Evolutionary conservation across 1,140 invertebrate species (phyloP).

Genomic region (Drosophila nasuta): DNA sequence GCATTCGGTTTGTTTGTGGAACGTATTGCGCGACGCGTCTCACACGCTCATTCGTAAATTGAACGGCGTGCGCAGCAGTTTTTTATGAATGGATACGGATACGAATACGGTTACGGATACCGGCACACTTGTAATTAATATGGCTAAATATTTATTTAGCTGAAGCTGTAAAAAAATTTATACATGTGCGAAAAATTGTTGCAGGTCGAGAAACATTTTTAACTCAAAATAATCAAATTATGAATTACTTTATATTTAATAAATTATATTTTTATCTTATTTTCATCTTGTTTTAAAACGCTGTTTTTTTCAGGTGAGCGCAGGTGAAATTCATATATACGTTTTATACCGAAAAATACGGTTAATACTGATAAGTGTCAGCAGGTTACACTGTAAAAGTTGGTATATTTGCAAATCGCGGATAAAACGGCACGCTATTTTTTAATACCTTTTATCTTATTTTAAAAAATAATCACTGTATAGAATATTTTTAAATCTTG

Average conservation of each 20-base stretch:
- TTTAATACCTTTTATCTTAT: too few species aligned
- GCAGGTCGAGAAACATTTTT: background rate
- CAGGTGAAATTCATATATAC: too few species aligned
- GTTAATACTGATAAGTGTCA: too few species aligned
- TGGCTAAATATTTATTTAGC: slow-evolving; percentile 13
- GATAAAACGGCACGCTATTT: too few species aligned
- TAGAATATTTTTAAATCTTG: too few species aligned
- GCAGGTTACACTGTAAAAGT: too few species aligned
- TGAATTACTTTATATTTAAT: background rate
- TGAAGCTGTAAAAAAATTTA: slow-evolving; percentile 32
- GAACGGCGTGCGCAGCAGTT: slow-evolving; percentile 53
- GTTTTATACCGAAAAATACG: too few species aligned
- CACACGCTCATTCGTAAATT: slow-evolving; percentile 42
- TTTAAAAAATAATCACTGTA: too few species aligned
- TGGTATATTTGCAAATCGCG: too few species aligned
- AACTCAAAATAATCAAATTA: background rate
- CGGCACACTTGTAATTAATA: slow-evolving; percentile 52
- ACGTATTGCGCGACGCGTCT: slow-evolving; percentile 31
- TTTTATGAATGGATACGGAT: slow-evolving; percentile 70
- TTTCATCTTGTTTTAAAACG: too few species aligned
- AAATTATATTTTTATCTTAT: too few species aligned
- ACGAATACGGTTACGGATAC: slow-evolving; percentile 47
- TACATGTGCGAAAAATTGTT: slow-evolving; percentile 15
- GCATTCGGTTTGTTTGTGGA: slow-evolving; percentile 69
- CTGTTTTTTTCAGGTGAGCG: too few species aligned